Conservation (phyloP, 2,113 vertebrate species). For the Columbina picui region DNA sequence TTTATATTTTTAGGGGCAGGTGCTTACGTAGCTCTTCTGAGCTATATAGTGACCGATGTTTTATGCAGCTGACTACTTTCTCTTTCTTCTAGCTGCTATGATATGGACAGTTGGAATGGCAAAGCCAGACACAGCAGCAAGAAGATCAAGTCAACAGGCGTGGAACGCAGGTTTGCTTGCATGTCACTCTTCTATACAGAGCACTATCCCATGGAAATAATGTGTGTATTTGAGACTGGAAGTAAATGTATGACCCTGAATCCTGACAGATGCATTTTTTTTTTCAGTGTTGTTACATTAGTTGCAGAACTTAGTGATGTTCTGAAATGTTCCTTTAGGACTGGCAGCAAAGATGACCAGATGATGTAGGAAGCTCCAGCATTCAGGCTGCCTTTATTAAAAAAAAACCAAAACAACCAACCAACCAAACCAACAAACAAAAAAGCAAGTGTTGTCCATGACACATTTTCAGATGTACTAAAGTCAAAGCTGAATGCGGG, state of each 20-base stretch:
- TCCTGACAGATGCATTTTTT: neutral
- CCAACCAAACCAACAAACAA: neutral
- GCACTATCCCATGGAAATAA: neutral
- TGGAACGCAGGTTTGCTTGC: constrained; percentile 68
- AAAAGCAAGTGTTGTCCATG: neutral
- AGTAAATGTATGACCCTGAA: neutral
- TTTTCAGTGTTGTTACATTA: neutral
- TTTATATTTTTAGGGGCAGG: neutral
- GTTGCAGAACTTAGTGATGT: neutral
- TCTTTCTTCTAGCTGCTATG: constrained; percentile 87
- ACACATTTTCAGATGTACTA: neutral
- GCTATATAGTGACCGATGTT: neutral
- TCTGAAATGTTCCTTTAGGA: neutral
- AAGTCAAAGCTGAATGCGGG: neutral
- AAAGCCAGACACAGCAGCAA: constrained; percentile 73
- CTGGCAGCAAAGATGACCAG: neutral
- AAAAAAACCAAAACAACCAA: too few species aligned
- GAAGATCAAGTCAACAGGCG: constrained; percentile 44
- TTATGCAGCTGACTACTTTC: neutral
- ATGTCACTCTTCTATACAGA: neutral
- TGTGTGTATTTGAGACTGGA: neutral
- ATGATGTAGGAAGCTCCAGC: neutral
- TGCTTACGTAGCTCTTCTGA: neutral
- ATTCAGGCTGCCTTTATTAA: neutral
- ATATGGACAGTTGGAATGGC: constrained; percentile 96